Evolutionary conservation across 2,113 vertebrate species (phyloP).

Genomic region (Oophaga pumilio): DNA sequence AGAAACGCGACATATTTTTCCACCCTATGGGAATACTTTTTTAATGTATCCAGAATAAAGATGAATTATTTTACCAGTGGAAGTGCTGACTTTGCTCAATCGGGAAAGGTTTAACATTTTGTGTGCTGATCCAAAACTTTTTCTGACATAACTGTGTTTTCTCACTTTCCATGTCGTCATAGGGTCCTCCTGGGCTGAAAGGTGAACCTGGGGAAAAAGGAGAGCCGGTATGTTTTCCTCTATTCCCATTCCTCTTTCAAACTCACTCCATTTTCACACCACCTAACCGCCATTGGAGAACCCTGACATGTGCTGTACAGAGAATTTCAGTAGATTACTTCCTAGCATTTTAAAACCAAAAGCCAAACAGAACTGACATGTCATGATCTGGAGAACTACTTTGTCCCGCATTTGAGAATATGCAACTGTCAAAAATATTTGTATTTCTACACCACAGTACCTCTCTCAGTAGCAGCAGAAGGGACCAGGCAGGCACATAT

Average conservation of each 20-base stretch:
- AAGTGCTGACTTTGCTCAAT: background rate
- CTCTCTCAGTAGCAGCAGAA: background rate
- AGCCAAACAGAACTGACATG: background rate
- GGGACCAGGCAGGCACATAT: background rate
- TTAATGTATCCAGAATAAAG: too few relatives aligned
- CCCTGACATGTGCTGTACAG: background rate
- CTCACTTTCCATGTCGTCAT: background rate
- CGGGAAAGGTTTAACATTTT: background rate
- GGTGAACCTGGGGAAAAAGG: slow-evolving; percentile 90
- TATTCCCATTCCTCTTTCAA: background rate
- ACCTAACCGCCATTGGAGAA: background rate
- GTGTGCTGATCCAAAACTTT: background rate
- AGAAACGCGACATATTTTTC: too few relatives aligned
- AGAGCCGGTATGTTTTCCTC: slow-evolving; percentile 84
- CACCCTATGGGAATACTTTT: too few relatives aligned
- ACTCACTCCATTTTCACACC: background rate
- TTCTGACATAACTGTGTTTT: background rate
- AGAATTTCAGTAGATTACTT: background rate
- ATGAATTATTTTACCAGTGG: too few relatives aligned
- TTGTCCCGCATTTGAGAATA: background rate
- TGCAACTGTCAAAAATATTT: too few relatives aligned
- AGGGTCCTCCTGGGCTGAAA: slow-evolving; percentile 85
- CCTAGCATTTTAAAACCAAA: background rate
- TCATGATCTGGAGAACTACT: background rate
- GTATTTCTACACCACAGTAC: too few relatives aligned